These are phyloP conservation scores for Sicus ferrugineus DNA, from an alignment of 2,888 invertebrate species.

Conservation along the genomic window DNA sequence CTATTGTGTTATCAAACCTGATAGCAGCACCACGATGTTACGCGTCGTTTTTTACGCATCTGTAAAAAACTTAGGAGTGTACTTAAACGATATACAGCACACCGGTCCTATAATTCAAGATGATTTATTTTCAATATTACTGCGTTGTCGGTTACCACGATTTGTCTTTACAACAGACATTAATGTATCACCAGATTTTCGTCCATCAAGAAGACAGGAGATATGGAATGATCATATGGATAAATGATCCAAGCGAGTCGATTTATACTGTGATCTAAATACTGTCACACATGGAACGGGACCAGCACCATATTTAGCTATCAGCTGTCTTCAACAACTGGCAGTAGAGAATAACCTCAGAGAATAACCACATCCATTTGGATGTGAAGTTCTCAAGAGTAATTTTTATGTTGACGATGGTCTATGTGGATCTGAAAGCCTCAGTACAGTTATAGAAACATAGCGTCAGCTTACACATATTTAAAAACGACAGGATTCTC, in stretches of 20 bases:
- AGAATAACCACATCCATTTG: not conserved
- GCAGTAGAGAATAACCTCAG: not conserved
- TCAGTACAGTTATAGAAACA: too few species aligned
- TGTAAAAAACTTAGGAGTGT: too few species aligned
- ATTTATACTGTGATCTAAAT: not conserved
- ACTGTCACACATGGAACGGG: not conserved
- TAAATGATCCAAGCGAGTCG: not conserved
- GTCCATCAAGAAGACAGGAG: not conserved
- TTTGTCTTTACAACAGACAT: slow-evolving; percentile 1
- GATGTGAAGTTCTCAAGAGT: not conserved
- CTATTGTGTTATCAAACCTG: not conserved
- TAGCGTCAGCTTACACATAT: too few species aligned
- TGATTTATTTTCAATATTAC: not conserved
- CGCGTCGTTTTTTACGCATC: not conserved
- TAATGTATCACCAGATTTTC: too few species aligned
- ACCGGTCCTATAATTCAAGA: not conserved
- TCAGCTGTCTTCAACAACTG: not conserved
- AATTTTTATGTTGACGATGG: not conserved
- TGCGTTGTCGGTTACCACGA: not conserved
- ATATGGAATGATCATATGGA: not conserved
- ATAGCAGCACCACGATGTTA: not conserved
- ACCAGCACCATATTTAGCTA: not conserved
- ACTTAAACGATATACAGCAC: not conserved
- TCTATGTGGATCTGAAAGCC: not conserved
- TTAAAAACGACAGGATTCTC: not conserved